Evolutionary conservation across 2,888 invertebrate species (phyloP).

Genomic region (Agrochola macilenta): DNA sequence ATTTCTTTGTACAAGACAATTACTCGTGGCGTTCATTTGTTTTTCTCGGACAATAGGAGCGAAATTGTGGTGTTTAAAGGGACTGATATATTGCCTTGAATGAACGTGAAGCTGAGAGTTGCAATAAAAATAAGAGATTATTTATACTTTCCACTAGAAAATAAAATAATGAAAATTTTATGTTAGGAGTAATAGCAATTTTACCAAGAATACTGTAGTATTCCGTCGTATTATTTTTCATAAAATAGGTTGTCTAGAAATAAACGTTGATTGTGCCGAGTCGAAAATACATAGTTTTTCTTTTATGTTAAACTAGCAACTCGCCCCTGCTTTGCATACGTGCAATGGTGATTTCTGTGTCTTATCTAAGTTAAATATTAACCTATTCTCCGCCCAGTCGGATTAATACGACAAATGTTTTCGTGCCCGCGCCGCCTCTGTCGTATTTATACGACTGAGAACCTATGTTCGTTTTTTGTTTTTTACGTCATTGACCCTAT

Average conservation of each 20-base stretch:
- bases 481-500: too few species aligned
- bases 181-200: too few species aligned
- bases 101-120: background rate
- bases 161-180: background rate
- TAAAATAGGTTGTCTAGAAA: too few species aligned
- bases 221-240: too few species aligned
- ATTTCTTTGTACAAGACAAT: slow-evolving; percentile 60
- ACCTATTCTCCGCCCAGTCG: background rate
- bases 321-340: background rate
- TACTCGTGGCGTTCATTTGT: slow-evolving; percentile 51
- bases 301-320: too few species aligned
- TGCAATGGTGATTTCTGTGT: background rate
- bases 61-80: slow-evolving; percentile 24
- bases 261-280: too few species aligned
- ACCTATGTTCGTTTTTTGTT: too few species aligned
- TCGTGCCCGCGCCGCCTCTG: too few species aligned
- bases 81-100: slow-evolving; percentile 11
- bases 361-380: background rate
- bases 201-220: background rate
- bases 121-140: background rate
- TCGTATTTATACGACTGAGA: too few species aligned
- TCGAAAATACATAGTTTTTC: too few species aligned
- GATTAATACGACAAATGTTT: too few species aligned
- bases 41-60: slow-evolving; percentile 33
- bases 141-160: too few species aligned